These are phyloP conservation scores for Phenganax stokvisi DNA, from an alignment of 92 coral and sea anemone species.

Conservation along the genomic window DNA sequence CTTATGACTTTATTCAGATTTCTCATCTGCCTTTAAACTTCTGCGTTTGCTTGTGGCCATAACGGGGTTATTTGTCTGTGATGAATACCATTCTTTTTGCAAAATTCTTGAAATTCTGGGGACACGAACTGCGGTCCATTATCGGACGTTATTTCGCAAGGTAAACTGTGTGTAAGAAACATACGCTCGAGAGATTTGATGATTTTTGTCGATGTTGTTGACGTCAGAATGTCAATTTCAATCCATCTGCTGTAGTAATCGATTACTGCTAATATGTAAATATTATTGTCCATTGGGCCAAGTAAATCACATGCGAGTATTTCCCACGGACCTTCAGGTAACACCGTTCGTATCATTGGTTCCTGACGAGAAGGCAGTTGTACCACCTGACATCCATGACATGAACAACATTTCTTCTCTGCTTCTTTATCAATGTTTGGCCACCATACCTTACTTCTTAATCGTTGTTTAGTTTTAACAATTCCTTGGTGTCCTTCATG, in stretches of 20 bases:
- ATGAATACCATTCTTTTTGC: conserved; percentile 34
- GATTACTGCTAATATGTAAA: conserved; percentile 42
- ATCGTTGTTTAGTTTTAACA: too few species aligned
- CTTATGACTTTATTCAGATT: conserved; percentile 30
- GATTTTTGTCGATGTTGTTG: conserved; percentile 40
- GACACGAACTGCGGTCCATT: conserved; percentile 46
- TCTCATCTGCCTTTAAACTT: conserved; percentile 23
- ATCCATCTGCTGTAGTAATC: conserved; percentile 55
- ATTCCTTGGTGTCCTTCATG: background rate
- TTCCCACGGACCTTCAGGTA: conserved; percentile 37
- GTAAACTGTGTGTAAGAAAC: conserved; percentile 49
- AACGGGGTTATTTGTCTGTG: conserved; percentile 21
- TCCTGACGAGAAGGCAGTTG: conserved; percentile 17
- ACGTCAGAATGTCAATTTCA: conserved; percentile 43
- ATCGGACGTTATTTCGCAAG: conserved; percentile 20
- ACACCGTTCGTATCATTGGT: conserved; percentile 11
- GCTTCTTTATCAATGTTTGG: conserved; percentile 40
- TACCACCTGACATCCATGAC: conserved; percentile 39
- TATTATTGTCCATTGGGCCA: background rate
- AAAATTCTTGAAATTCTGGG: conserved; percentile 34
- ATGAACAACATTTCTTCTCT: conserved; percentile 38
- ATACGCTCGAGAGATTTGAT: conserved; percentile 45
- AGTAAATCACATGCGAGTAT: conserved; percentile 34
- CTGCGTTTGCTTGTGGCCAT: conserved; percentile 43
- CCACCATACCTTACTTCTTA: conserved; percentile 40